Evolutionary conservation across 2,888 invertebrate genomes (phyloP), one percentile per base, ranked within the genome.

Genomic region (Catotricha subobsoleta): DNA sequence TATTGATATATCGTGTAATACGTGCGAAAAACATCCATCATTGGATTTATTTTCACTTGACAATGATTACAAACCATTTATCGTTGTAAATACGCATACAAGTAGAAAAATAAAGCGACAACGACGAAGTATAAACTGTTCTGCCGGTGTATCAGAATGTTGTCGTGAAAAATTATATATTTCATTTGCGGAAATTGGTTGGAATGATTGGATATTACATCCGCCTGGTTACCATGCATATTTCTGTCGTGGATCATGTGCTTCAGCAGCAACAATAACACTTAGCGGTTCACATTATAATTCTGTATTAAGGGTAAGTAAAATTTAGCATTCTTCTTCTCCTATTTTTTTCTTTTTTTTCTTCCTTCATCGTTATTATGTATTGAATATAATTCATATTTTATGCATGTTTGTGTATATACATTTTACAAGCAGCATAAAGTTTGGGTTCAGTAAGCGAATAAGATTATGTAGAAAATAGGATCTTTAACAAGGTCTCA

Each of bases 161-260:
- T 88, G 88, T 56, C 65, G 84, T 12, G 86, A 87, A 55, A 76
- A 78, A 29, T 67, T 88, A 1, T 81, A 79, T 54, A 78, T 90
- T 45, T 80, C 79, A 47, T 88, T 88, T 55, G 74, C 74, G 45
- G 82, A 84, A 31, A 75, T 88, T 41, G 86, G 86, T 36, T 88
- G 88, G 88, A 76, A 76, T 49, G 79, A 84, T 57, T 88, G 87
- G 87, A 84, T 88, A 44, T 71, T 88, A 46, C 69, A 74, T 48
- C 88, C 88, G 0, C 67, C 70, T 12, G 84, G 83, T 1, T 88
- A 87, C 58, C 76, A 86, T 52, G 87, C 88, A 0, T 84, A 84
- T 59, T 87, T 84, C 64, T 88, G 88, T 55, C 76, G 79, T 43
- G 88, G 88, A 0, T 74, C 75, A 16, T 88, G 88, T 54, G 68